phyloP scores from a whole-genome alignment of 2,888 invertebrate species.

The Erpobdella octoculata region DNA sequence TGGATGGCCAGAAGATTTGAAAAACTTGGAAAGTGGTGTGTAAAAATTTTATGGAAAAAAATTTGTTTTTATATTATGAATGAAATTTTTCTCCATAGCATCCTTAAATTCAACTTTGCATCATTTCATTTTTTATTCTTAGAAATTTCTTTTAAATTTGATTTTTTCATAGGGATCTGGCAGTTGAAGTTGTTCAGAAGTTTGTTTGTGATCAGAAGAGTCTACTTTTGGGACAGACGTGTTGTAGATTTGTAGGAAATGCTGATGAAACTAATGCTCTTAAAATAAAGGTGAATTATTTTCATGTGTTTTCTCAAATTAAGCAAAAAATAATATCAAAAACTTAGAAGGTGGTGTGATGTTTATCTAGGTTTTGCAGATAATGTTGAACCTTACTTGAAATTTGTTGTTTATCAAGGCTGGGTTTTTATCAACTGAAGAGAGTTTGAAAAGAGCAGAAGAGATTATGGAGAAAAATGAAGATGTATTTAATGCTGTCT shows the following conservation, averaged over 20 bases:
- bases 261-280: neutral
- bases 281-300: neutral
- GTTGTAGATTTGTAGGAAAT: conserved; percentile 40
- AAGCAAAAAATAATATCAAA: no score
- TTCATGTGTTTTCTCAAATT: no score
- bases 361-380: neutral
- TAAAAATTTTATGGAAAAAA: neutral
- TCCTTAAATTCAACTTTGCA: neutral
- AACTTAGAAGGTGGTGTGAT: no score
- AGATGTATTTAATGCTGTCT: conserved; percentile 40
- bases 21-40: conserved; percentile 47
- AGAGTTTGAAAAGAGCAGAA: conserved; percentile 45
- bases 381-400: neutral
- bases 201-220: conserved; percentile 48
- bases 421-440: conserved; percentile 45
- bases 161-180: conserved; percentile 32
- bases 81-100: no score
- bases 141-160: neutral
- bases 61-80: no score
- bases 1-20: conserved; percentile 49
- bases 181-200: conserved; percentile 39
- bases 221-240: conserved; percentile 45
- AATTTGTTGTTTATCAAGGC: conserved; percentile 41
- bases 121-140: neutral
- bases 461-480: conserved; percentile 35